These are phyloP conservation scores for Riparia riparia DNA, from an alignment of 2,113 vertebrate species.

Conservation along the genomic window DNA sequence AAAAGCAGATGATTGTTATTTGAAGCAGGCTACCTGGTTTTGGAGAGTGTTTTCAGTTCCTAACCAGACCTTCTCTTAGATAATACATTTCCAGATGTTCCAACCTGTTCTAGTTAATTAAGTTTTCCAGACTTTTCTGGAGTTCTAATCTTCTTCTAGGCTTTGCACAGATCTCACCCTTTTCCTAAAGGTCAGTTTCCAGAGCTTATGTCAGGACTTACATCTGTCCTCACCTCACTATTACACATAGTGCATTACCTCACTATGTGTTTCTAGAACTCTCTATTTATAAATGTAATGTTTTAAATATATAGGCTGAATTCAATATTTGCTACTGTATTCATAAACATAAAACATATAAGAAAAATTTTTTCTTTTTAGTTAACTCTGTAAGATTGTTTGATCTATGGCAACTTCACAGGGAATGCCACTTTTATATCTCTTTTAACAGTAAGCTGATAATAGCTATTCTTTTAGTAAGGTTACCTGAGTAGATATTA, in stretches of 20 bases:
- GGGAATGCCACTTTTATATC: background rate
- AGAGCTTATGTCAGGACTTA: background rate
- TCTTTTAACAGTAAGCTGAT: background rate
- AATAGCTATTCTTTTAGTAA: background rate
- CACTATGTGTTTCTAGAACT: background rate
- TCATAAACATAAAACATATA: background rate
- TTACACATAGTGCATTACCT: too few relatives aligned
- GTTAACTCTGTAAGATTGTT: background rate
- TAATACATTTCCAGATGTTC: background rate
- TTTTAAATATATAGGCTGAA: background rate
- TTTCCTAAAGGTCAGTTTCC: background rate
- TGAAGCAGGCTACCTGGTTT: background rate
- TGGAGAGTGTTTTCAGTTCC: background rate
- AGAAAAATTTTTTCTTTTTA: background rate
- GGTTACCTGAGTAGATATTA: background rate
- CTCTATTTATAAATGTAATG: background rate
- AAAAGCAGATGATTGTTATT: background rate
- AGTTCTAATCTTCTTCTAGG: background rate
- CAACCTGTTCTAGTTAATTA: background rate
- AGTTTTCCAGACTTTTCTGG: background rate
- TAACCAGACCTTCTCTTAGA: background rate
- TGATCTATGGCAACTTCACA: background rate
- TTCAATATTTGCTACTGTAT: background rate
- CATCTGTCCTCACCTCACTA: too few relatives aligned
- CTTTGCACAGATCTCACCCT: background rate